Percentiles rank a stretch among this genome's conserved stretches.
Conservation (phyloP, 2,113 vertebrate genomes). For the Mustela lutreola region DNA sequence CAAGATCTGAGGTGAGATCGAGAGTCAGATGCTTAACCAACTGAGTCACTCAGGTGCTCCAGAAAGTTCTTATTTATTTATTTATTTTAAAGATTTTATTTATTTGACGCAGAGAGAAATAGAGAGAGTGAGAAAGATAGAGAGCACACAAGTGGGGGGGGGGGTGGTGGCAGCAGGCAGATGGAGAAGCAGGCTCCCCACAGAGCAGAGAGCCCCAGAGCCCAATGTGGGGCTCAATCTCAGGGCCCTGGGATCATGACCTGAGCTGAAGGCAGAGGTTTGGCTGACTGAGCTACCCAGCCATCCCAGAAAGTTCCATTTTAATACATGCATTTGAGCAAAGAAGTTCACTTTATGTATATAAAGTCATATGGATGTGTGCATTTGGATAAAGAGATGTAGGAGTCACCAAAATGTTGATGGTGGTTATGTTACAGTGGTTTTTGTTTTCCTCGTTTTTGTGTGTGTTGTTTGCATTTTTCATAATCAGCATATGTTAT, state of each 20-base stretch:
- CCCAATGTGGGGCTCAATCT: neutral
- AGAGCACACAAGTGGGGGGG: neutral
- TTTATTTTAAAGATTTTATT: neutral
- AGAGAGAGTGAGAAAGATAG: neutral
- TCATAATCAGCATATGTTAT: neutral
- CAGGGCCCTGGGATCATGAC: neutral
- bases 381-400: neutral
- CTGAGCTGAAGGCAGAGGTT: neutral
- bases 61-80: neutral
- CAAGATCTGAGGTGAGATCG: neutral
- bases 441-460: slow-evolving; percentile 18
- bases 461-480: slow-evolving; percentile 26
- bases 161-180: too few species aligned
- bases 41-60: neutral
- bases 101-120: neutral
- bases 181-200: neutral
- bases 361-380: neutral
- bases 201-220: neutral
- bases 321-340: slow-evolving; percentile 29
- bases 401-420: neutral
- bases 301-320: neutral
- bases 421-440: neutral
- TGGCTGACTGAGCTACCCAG: neutral
- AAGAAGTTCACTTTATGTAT: neutral
- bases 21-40: neutral